A percentile compares a stretch with the other conserved stretches of the same genome.
phyloP scores from a whole-genome alignment of 2,797 vertebrate species.

The Xenops minutus region DNA sequence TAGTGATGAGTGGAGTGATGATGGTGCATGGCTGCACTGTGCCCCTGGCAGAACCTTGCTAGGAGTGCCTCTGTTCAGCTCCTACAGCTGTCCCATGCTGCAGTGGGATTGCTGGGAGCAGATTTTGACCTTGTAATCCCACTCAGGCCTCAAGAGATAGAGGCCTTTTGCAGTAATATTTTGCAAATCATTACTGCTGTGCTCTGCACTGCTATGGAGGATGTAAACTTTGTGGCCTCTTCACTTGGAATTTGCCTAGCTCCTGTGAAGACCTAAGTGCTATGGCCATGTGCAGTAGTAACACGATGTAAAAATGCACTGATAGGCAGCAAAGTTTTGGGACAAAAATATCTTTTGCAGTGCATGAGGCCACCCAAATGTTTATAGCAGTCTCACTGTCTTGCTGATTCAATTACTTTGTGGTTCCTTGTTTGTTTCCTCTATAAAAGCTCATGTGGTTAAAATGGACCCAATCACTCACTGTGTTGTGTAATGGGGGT shows the following conservation, averaged over 20 bases:
- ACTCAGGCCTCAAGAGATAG: not conserved
- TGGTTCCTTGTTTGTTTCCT: constrained; percentile 6
- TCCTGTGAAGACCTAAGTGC: not conserved
- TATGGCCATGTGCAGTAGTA: not conserved
- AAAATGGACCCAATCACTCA: not conserved
- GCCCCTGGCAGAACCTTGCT: not conserved
- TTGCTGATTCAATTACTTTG: not conserved
- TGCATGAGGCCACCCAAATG: not conserved
- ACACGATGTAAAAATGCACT: not conserved
- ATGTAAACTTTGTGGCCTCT: not conserved
- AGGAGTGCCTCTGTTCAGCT: not conserved
- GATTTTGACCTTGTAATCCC: not conserved
- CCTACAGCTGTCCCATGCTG: rapidly evolving
- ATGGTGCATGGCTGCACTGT: not conserved
- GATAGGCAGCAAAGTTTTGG: not conserved
- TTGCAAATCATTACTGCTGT: not conserved
- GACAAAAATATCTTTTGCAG: not conserved
- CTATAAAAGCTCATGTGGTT: not conserved
- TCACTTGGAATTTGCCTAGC: not conserved
- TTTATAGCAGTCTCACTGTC: not conserved
- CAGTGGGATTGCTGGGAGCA: not conserved
- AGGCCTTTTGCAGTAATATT: not conserved
- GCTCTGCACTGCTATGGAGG: not conserved
- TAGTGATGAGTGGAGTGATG: not conserved
- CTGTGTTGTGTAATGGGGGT: not conserved